Evolutionary conservation across 2,113 vertebrate species (phyloP), one percentile per base, ranked within the genome.

Genomic region (Pachyramphus minor): DNA sequence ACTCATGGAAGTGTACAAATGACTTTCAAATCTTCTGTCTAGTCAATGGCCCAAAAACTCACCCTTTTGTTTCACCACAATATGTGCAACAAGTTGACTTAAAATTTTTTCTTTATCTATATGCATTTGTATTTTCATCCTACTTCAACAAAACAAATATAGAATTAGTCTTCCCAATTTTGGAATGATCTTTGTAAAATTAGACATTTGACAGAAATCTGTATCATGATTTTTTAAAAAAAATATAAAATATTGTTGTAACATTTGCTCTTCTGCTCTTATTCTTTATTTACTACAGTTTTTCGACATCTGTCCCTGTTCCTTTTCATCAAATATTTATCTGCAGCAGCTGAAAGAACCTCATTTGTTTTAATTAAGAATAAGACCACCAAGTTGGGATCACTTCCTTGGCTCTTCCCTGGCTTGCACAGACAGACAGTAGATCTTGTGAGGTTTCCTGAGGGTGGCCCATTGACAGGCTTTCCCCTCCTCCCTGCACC

Each of bases 361-460:
- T 89, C 55, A 30, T 96, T 97, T 98, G 97, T 98, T 98, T 98
- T 97, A 92, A 98, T 98, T 98, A 97, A 97, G 97, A 97, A 92
- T 97, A 96, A 97, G 98, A 98, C 98, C 98, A 98, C 98, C 97
- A 95, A 97, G 98, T 95, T 96, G 96, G 97, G 87, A 96, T 96
- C 90, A 89, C 71, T 97, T 97, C 95, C 90, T 96, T 74, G 90
- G 93, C 82, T 95, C 80, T 96, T 96, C 81, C 91, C 74, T 60
- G 67, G 58, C 50, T 93, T 92, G 68, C 75, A 93, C 37, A 95
- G 87, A 62, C 83, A 93, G 92, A 87, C 62, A 68, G 69, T 94
- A 92, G 77, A 89, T 86, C 95, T 87, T 89, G 91, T 78, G 84
- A 84, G 75, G 50, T 85, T 94, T 90, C 84, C 91, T 75, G 94